Evolutionary conservation across 2,797 vertebrate genomes (phyloP).

Genomic region (Muraenolepis orangiensis): DNA sequence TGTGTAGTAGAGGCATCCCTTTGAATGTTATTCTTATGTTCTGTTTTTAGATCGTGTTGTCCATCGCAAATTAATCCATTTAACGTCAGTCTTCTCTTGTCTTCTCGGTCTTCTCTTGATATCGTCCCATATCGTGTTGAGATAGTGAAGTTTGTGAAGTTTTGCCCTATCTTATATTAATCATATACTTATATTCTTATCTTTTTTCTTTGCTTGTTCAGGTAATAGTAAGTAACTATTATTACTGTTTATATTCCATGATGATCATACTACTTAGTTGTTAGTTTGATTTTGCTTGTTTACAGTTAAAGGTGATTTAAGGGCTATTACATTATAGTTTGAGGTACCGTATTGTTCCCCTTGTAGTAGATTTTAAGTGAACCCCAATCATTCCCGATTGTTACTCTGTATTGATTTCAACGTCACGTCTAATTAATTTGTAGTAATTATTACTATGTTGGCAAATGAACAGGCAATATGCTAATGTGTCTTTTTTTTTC

Average conservation of each 20-base stretch:
- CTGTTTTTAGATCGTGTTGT: too few species aligned
- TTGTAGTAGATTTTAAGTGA: neutral
- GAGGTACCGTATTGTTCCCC: neutral
- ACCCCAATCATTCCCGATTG: neutral
- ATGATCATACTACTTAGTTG: neutral
- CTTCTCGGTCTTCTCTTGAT: too few species aligned
- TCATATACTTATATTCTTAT: too few species aligned
- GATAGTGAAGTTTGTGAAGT: neutral
- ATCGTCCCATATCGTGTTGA: neutral
- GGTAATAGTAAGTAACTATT: too few species aligned
- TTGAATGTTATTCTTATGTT: neutral
- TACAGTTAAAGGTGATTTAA: neutral
- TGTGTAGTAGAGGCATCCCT: neutral
- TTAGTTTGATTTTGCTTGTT: neutral
- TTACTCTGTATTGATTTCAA: neutral
- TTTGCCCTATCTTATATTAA: neutral
- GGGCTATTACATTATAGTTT: neutral
- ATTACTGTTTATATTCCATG: neutral
- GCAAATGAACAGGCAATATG: neutral
- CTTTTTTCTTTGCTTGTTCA: too few species aligned
- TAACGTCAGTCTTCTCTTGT: too few species aligned
- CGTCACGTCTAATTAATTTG: neutral
- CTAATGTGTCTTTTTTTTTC: neutral
- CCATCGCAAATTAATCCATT: too few species aligned
- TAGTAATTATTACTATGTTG: neutral